Percentiles rank a stretch among this genome's conserved stretches.
Evolutionary conservation across 2,888 invertebrate species (phyloP).

Genomic region (Himalopsyche kuldschensis): DNA sequence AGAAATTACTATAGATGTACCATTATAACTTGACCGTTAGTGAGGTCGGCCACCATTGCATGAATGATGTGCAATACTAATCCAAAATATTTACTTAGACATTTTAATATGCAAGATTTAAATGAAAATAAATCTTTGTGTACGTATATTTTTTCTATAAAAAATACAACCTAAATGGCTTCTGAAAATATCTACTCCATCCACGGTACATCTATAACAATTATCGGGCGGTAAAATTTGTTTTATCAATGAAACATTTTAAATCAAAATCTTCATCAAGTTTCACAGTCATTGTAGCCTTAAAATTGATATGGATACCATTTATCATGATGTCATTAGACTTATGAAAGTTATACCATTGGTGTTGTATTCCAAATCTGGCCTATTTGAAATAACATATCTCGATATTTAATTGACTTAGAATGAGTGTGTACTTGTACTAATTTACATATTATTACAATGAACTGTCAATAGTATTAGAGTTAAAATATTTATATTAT

Average conservation of each 20-base stretch:
- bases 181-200: no score
- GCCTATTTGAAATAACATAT: conserved; percentile 32
- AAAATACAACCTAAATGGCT: no score
- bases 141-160: no score
- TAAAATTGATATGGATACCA: background rate
- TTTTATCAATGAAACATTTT: background rate
- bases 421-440: conserved; percentile 3
- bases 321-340: background rate
- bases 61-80: no score
- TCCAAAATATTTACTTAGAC: no score
- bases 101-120: no score
- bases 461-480: background rate
- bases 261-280: background rate
- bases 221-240: background rate
- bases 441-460: background rate
- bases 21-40: no score
- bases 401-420: conserved; percentile 9
- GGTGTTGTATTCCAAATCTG: conserved; percentile 31
- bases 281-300: background rate
- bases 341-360: conserved; percentile 1
- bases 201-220: no score
- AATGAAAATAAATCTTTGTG: no score
- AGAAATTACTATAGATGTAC: no score
- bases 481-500: background rate
- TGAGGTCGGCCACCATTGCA: no score